Conservation (phyloP, 2,113 vertebrate species). For the Tauraco erythrolophus region DNA sequence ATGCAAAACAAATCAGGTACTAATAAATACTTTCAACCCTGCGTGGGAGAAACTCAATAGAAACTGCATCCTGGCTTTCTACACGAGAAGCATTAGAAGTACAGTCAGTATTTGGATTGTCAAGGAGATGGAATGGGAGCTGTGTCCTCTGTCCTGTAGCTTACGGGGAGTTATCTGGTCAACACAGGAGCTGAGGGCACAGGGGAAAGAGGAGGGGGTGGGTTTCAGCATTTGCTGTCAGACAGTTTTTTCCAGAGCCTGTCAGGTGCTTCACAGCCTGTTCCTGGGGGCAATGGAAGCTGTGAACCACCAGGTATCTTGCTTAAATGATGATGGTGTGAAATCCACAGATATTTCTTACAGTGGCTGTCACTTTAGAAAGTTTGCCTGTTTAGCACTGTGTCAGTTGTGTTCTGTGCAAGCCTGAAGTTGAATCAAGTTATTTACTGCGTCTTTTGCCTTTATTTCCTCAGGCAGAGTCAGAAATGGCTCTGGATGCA, state of each 20-base stretch:
- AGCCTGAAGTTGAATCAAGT: background rate
- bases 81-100: background rate
- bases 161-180: background rate
- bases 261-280: background rate
- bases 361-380: background rate
- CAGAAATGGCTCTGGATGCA: constrained; percentile 93
- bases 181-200: background rate
- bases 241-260: background rate
- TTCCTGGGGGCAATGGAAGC: background rate
- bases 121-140: background rate
- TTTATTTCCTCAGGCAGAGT: constrained; percentile 81
- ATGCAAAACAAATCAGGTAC: background rate
- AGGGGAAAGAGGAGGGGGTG: background rate
- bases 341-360: background rate
- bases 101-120: background rate
- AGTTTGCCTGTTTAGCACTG: background rate
- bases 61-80: background rate
- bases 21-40: background rate
- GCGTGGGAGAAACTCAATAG: background rate
- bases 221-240: background rate
- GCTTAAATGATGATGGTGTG: background rate
- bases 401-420: background rate
- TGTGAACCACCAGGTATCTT: background rate
- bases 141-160: background rate
- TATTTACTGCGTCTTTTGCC: background rate